A percentile compares a stretch with the other conserved stretches of the same genome.
Conservation (phyloP, 2,797 vertebrate genomes). For the Rhynchonycteris naso region DNA sequence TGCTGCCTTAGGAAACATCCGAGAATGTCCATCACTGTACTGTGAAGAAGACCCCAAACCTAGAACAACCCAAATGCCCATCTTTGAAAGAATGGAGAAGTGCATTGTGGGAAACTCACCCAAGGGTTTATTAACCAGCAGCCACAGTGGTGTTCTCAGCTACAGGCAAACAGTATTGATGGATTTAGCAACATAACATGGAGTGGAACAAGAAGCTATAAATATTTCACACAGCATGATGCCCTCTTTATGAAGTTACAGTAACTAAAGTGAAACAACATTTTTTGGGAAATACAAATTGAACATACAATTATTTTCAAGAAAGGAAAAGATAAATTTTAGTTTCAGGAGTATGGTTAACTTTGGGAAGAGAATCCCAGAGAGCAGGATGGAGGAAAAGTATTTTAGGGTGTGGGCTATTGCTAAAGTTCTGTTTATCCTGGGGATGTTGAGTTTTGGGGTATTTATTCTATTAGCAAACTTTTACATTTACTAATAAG, state of each 20-base stretch:
- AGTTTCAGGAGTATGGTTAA: neutral
- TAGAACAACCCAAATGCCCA: neutral
- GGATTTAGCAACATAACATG: neutral
- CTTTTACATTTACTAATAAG: neutral
- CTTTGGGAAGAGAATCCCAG: neutral
- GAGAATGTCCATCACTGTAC: neutral
- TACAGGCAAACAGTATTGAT: neutral
- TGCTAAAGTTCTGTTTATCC: neutral
- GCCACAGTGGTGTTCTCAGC: too few species aligned
- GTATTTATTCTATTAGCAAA: neutral
- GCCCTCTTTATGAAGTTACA: neutral
- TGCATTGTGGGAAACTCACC: slow-evolving; percentile 38
- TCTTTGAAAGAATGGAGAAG: neutral
- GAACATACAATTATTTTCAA: neutral
- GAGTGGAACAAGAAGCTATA: neutral
- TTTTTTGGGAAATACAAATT: neutral
- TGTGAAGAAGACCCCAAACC: neutral
- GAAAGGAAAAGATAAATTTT: neutral
- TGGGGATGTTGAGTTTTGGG: neutral
- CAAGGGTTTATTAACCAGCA: neutral
- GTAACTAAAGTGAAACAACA: neutral
- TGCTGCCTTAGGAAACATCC: neutral
- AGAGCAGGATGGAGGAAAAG: neutral
- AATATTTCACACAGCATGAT: neutral
- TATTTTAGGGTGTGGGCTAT: neutral